phyloP scores from a whole-genome alignment of 2,113 vertebrate species.

The Lycocorax pyrrhopterus region DNA sequence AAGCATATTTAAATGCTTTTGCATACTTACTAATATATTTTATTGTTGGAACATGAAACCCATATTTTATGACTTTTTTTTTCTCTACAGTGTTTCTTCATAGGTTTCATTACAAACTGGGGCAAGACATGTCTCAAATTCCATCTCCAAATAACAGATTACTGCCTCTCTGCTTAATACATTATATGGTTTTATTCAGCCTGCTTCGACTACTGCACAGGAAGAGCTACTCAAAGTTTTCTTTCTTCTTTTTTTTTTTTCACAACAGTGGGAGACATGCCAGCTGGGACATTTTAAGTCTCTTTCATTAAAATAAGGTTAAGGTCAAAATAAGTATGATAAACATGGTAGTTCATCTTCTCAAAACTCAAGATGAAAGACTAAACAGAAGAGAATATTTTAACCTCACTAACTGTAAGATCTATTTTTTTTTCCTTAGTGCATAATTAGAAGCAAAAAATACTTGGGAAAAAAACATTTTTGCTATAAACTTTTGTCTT shows the following conservation, averaged over 20 bases:
- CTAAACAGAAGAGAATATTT: slow-evolving; percentile 70
- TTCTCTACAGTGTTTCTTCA: neutral
- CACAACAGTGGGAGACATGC: slow-evolving; percentile 38
- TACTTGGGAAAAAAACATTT: neutral
- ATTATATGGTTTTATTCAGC: neutral
- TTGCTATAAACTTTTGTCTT: slow-evolving; percentile 46
- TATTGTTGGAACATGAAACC: neutral
- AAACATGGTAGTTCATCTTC: slow-evolving; percentile 77
- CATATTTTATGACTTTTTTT: neutral
- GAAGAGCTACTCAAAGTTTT: slow-evolving; percentile 36
- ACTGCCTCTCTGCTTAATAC: neutral
- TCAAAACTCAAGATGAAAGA: slow-evolving; percentile 74
- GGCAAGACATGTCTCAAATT: neutral
- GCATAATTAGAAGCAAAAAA: slow-evolving; percentile 39
- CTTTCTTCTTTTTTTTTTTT: slow-evolving; percentile 1
- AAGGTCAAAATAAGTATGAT: slow-evolving; percentile 80
- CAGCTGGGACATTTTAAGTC: slow-evolving; percentile 81
- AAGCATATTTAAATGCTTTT: neutral
- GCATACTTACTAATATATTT: neutral
- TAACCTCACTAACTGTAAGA: slow-evolving; percentile 61
- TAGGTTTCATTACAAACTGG: neutral
- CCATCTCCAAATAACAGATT: neutral
- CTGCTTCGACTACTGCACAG: slow-evolving; percentile 5
- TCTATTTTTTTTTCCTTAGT: neutral
- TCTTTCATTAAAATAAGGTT: slow-evolving; percentile 78